Evolutionary conservation across 2,113 vertebrate species (phyloP), one percentile per base, ranked within the genome.

Genomic region (Numenius arquata): DNA sequence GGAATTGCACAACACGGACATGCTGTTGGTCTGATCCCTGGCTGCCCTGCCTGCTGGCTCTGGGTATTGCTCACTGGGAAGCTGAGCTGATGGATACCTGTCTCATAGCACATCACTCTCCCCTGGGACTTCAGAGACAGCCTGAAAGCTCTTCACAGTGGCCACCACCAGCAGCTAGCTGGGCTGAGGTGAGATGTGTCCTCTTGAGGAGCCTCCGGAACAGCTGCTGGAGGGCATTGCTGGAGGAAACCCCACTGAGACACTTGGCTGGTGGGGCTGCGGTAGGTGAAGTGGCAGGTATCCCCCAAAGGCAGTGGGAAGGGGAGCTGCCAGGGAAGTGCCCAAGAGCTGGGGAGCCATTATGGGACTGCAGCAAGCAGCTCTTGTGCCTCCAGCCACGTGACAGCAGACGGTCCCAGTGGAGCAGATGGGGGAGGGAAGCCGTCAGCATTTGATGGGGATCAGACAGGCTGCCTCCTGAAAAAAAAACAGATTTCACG

Each of bases 181-280:
- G 53, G 36, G 32, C 27, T 77, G 79, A 84, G 41, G 16, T 1
- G 3, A 63, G 17, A 8, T 2, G 2, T 15, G 7, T 19, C 26
- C 16, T 9, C 12, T 4, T 5, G 3, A 47, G 67, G 26, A 73
- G 12, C 6, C 7, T 27, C 27, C 66, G 36, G 34, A 29, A 8
- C 20, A 80, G 48, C 36, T 73, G 45, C 23, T 63, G 70, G 21
- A 65, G 8, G 21, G 19, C 62, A 55, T 3, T 45, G 48, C 8
- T 0, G 0, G 59, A 75, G 41, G 67, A 85, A 77, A 8, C 9
- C 7, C 2, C 21, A 17, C 55, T 48, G 61, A 70, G 40, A 45
- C 4, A 36, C 29, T 8, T 3, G 1, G 8, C 26, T 76, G 50
- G 27, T 0, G 0, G 40, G 12, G 6, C 32, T 36, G 55, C 1